Conservation (phyloP, 2,888 invertebrate species). For the Agrypnus murinus region DNA sequence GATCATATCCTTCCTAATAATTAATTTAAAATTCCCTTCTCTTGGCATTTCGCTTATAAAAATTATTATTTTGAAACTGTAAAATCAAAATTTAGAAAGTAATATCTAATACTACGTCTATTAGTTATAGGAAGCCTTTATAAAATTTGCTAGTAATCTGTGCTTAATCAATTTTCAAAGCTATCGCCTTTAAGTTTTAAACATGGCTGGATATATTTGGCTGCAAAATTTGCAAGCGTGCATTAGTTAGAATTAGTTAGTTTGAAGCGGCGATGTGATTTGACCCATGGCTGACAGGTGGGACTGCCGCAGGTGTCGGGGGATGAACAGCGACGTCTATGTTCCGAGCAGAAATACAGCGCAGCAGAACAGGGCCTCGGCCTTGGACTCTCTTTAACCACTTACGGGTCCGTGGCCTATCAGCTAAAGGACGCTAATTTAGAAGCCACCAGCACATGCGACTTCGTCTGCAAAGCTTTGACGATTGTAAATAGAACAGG, state of each 20-base stretch:
- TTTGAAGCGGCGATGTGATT: constrained; percentile 53
- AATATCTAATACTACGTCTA: too few relatives aligned
- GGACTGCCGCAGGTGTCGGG: constrained; percentile 78
- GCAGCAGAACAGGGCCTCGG: constrained; percentile 69
- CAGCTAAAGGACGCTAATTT: constrained; percentile 86
- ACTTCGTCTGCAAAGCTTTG: constrained; percentile 82
- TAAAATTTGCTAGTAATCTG: constrained; percentile 4
- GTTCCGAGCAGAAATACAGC: constrained; percentile 77
- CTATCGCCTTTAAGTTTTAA: constrained; percentile 29
- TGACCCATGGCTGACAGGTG: constrained; percentile 65
- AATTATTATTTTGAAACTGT: too few relatives aligned
- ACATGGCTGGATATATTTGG: constrained; percentile 30
- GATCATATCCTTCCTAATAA: too few relatives aligned
- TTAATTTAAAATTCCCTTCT: too few relatives aligned
- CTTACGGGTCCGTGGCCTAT: constrained; percentile 85
- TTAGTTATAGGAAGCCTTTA: too few relatives aligned
- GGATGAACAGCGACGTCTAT: constrained; percentile 82
- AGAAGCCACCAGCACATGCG: constrained; percentile 83
- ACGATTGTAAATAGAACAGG: constrained; percentile 84
- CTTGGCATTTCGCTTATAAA: too few relatives aligned
- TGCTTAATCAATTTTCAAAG: constrained; percentile 14
- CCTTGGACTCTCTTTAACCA: constrained; percentile 73
- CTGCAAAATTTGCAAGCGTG: constrained; percentile 40
- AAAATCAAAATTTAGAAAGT: too few relatives aligned
- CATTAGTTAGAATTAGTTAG: constrained; percentile 48